Evolutionary conservation across 2,797 vertebrate species (phyloP).

Genomic region (Rhynchotus rufescens): DNA sequence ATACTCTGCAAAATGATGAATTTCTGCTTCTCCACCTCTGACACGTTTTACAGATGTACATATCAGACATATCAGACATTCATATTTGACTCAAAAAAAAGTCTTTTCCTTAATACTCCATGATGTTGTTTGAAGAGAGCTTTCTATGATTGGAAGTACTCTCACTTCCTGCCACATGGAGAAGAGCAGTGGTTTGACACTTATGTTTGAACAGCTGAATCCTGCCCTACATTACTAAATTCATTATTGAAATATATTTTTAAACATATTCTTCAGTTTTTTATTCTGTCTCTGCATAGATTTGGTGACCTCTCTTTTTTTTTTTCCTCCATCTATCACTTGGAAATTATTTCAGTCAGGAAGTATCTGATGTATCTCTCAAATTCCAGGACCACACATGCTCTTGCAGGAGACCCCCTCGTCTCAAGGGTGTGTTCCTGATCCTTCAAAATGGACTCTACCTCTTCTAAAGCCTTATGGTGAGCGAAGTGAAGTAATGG

Average conservation of each 20-base stretch:
- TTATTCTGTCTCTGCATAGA: background rate
- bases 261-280: background rate
- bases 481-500: background rate
- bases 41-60: conserved; percentile 42
- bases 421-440: background rate
- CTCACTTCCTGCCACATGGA: conserved; percentile 21
- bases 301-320: background rate
- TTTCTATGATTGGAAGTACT: conserved; percentile 9
- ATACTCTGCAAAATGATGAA: background rate
- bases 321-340: background rate
- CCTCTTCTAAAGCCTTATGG: background rate
- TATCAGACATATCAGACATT: background rate
- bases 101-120: conserved; percentile 27
- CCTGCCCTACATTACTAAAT: background rate
- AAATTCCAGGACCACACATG: background rate
- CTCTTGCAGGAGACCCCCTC: background rate
- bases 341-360: background rate
- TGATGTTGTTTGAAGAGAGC: conserved; percentile 28
- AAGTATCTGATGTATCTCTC: background rate
- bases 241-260: background rate
- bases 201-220: background rate
- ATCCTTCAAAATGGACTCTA: background rate
- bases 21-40: conserved; percentile 30
- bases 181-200: background rate
- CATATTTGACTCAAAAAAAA: conserved; percentile 20